A percentile compares a stretch with the other conserved stretches of the same genome.
phyloP scores from a whole-genome alignment of 2,113 vertebrate species.

The Ammodramus savannarum region DNA sequence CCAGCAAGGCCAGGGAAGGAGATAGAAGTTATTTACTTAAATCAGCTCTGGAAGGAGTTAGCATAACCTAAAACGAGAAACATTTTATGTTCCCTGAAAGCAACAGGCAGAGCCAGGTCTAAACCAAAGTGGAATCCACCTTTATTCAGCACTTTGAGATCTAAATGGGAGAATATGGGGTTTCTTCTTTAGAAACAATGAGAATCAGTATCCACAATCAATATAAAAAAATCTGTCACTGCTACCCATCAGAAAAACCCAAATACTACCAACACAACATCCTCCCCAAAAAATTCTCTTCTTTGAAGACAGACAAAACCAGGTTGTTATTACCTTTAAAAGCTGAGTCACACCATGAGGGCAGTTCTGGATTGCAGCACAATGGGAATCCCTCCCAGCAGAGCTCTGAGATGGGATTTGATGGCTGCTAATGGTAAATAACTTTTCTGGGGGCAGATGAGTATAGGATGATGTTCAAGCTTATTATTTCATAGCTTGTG shows the following conservation, averaged over 20 bases:
- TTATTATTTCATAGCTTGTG: background rate
- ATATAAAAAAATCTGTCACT: background rate
- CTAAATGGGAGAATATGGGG: background rate
- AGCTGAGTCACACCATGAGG: background rate
- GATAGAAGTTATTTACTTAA: background rate
- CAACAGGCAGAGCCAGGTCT: background rate
- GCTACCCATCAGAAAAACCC: background rate
- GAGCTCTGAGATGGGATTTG: background rate
- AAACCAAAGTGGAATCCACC: background rate
- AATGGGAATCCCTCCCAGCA: background rate
- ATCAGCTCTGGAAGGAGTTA: background rate
- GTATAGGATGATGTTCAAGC: background rate
- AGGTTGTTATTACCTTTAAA: background rate
- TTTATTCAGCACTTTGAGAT: background rate
- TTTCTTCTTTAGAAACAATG: background rate
- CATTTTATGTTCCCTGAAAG: background rate
- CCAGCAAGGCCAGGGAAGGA: background rate
- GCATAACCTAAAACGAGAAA: background rate
- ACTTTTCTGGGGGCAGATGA: background rate
- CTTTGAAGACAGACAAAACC: background rate
- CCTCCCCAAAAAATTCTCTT: rapidly evolving
- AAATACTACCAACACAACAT: background rate
- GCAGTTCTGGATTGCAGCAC: background rate
- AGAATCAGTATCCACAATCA: background rate
- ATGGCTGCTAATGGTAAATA: background rate